Evolutionary conservation across 2,797 vertebrate species (phyloP).

Genomic region (Arnoldichthys spilopterus): DNA sequence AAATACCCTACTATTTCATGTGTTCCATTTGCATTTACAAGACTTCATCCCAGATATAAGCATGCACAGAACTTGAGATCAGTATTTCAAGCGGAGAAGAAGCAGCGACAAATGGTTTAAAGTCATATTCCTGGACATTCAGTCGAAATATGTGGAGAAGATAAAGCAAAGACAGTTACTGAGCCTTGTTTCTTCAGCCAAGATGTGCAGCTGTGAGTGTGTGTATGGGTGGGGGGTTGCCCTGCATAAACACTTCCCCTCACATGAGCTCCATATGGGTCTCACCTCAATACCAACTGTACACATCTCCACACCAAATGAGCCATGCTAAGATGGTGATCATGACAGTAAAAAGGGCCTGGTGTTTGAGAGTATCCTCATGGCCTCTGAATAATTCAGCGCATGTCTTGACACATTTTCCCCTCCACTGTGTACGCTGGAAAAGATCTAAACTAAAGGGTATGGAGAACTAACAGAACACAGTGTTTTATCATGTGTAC

Average conservation of each 20-base stretch:
- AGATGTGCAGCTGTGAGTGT: neutral
- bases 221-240: neutral
- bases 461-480: slow-evolving; percentile 2
- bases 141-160: neutral
- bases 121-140: slow-evolving; percentile 11
- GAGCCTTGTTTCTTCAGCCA: neutral
- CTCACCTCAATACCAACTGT: neutral
- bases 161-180: neutral
- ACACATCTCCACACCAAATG: slow-evolving; percentile 18
- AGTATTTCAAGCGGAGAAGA: slow-evolving; percentile 1
- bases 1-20: slow-evolving; percentile 5
- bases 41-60: slow-evolving; percentile 3
- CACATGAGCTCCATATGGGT: neutral
- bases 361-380: slow-evolving; percentile 5
- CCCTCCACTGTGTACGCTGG: neutral
- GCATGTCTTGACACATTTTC: neutral
- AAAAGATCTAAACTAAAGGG: neutral
- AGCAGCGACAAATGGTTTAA: slow-evolving; percentile 2
- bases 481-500: slow-evolving; percentile 10
- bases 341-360: neutral
- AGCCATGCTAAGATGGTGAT: neutral
- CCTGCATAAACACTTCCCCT: neutral
- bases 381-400: slow-evolving; percentile 39
- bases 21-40: slow-evolving; percentile 31
- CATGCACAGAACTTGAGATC: neutral